Percentiles rank a stretch among this genome's conserved stretches.
Conservation (phyloP, 2,113 vertebrate genomes). For the Dolichallabes microphthalmus region DNA sequence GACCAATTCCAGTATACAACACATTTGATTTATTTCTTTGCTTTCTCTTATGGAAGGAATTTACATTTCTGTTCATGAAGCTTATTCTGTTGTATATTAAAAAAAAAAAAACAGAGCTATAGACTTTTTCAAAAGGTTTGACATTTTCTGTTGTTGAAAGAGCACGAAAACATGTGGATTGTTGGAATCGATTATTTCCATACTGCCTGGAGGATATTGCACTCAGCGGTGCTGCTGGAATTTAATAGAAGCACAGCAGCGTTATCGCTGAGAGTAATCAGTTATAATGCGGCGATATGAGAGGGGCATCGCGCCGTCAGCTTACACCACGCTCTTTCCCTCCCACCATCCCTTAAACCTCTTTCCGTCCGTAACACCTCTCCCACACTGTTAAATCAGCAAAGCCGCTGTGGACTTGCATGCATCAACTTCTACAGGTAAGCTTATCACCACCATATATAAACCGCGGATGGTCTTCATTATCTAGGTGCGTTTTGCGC, state of each 20-base stretch:
- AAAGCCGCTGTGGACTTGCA: background rate
- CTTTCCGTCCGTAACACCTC: constrained; percentile 7
- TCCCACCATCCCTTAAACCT: background rate
- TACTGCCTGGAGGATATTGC: constrained; percentile 4
- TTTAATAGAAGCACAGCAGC: constrained; percentile 17
- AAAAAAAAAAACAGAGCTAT: background rate
- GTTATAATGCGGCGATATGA: constrained; percentile 17
- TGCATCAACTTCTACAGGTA: constrained; percentile 10
- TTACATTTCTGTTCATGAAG: background rate
- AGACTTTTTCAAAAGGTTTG: background rate
- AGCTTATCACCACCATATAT: background rate
- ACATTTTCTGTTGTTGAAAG: background rate
- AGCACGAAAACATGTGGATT: background rate
- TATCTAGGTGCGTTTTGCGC: background rate
- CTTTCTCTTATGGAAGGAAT: background rate
- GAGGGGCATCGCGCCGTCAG: background rate
- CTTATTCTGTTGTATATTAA: background rate
- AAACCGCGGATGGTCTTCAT: background rate
- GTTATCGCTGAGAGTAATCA: constrained; percentile 4
- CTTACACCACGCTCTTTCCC: constrained; percentile 17
- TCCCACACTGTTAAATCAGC: background rate
- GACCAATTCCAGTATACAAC: background rate
- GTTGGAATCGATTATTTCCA: constrained; percentile 18
- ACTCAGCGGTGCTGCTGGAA: constrained; percentile 4
- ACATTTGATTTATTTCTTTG: background rate